Evolutionary conservation across 2,888 invertebrate genomes (phyloP).

Genomic region (Zhuqinia jingwanae): DNA sequence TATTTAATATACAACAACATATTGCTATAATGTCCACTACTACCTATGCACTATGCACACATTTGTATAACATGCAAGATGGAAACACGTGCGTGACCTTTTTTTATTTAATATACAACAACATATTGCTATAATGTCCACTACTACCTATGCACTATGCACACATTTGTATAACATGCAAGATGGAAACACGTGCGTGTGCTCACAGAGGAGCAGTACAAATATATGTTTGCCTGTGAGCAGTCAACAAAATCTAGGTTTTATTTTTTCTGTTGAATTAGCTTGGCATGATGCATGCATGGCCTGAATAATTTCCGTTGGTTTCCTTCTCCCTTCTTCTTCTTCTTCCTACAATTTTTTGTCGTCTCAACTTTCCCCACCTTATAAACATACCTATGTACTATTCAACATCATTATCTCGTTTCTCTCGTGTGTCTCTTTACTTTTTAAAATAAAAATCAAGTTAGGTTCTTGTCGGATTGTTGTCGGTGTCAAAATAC

Average conservation of each 20-base stretch:
- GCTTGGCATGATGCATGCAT: not conserved
- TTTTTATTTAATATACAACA: too few species aligned
- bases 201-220: not conserved
- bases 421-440: not conserved
- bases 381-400: too few species aligned
- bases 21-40: too few species aligned
- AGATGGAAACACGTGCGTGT: too few species aligned
- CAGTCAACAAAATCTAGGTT: not conserved
- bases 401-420: conserved; percentile 8
- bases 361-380: not conserved
- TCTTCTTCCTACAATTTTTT: not conserved
- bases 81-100: too few species aligned
- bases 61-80: too few species aligned
- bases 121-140: too few species aligned
- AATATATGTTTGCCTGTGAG: not conserved
- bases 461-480: not conserved
- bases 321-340: not conserved
- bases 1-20: too few species aligned
- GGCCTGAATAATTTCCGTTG: conserved; percentile 26
- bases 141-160: too few species aligned
- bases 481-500: conserved; percentile 35
- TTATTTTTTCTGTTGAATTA: not conserved
- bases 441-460: not conserved
- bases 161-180: too few species aligned
- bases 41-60: too few species aligned